Evolutionary conservation across 2,797 vertebrate species (phyloP).

Genomic region (Vultur gryphus): DNA sequence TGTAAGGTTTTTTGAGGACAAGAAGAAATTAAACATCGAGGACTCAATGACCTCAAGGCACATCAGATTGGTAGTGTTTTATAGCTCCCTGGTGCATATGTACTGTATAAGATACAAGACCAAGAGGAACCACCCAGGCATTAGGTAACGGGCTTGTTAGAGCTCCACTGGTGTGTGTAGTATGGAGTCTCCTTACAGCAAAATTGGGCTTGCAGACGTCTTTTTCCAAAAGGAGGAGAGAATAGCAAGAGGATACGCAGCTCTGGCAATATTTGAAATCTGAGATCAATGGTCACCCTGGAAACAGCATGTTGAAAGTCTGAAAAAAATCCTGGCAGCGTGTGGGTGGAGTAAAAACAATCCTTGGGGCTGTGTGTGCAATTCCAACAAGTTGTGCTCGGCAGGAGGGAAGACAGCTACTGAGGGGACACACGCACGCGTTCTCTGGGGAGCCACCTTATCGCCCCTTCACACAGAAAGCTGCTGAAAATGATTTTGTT

Average conservation of each 20-base stretch:
- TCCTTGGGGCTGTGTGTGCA: background rate
- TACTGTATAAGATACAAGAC: background rate
- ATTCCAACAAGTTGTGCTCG: background rate
- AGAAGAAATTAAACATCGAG: background rate
- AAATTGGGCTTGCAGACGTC: background rate
- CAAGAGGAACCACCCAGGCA: background rate
- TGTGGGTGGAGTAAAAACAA: background rate
- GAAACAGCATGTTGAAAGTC: conserved; percentile 26
- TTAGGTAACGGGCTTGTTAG: background rate
- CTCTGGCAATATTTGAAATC: conserved; percentile 31
- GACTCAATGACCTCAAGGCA: background rate
- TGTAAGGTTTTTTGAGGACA: background rate
- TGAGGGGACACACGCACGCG: rapidly evolving
- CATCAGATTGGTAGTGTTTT: background rate
- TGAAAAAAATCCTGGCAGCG: background rate
- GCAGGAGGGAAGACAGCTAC: conserved; percentile 1
- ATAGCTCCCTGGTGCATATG: background rate
- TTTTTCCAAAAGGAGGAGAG: background rate
- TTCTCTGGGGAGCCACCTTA: background rate
- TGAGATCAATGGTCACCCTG: conserved; percentile 38
- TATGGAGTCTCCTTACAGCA: background rate
- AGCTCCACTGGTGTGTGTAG: background rate
- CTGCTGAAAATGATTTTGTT: background rate
- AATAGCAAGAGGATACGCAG: background rate
- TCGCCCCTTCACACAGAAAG: background rate